A percentile compares a stretch with the other conserved stretches of the same genome.
phyloP scores from a whole-genome alignment of 2,888 invertebrate genomes.

The Agonum fuliginosum region DNA sequence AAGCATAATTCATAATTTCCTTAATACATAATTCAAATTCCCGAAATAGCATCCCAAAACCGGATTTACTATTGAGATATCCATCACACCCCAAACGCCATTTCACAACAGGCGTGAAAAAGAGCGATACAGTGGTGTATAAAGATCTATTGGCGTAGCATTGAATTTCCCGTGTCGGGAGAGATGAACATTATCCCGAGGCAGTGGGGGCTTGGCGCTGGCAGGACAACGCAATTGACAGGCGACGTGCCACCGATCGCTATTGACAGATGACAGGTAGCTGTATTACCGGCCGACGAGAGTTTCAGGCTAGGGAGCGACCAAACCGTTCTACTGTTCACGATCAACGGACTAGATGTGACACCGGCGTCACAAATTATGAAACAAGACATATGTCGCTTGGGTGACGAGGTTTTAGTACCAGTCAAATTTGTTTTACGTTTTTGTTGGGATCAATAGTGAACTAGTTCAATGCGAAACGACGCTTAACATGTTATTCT shows the following conservation, averaged over 20 bases:
- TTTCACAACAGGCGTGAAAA: conserved; percentile 14
- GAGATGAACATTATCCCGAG: background rate
- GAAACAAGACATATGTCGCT: conserved; percentile 27
- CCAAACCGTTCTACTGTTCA: conserved; percentile 7
- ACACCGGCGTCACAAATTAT: conserved; percentile 23
- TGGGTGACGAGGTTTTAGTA: conserved; percentile 12
- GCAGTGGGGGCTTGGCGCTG: background rate
- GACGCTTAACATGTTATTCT: background rate
- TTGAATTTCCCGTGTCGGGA: background rate
- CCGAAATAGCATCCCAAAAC: background rate
- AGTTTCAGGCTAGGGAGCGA: no score
- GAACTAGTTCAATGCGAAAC: background rate
- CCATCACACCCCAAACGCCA: conserved; percentile 15
- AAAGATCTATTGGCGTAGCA: conserved; percentile 38
- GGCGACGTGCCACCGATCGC: conserved; percentile 15
- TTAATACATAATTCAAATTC: conserved; percentile 14
- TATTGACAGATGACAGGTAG: conserved; percentile 41
- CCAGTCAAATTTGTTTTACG: background rate
- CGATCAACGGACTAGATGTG: conserved; percentile 29
- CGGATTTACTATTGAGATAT: conserved; percentile 23
- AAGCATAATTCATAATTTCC: conserved; percentile 20
- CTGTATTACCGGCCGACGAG: conserved; percentile 24
- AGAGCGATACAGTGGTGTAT: conserved; percentile 25
- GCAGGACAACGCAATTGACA: conserved; percentile 28
- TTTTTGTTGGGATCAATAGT: background rate